These are phyloP conservation scores for Monarcha castaneiventris DNA, from an alignment of 2,113 vertebrate genomes.

Conservation along the genomic window DNA sequence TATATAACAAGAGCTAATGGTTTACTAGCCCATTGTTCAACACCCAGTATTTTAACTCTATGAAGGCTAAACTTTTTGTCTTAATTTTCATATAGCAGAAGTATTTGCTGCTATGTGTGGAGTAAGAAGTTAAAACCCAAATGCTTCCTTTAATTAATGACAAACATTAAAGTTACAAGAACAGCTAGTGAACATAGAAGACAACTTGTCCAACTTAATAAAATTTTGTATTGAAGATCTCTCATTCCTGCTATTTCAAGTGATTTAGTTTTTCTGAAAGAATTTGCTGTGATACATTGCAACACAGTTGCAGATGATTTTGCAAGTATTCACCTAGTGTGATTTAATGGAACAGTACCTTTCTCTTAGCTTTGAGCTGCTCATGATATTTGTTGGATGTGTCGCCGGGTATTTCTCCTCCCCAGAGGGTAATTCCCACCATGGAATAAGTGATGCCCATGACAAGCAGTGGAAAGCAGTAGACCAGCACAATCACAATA, in stretches of 20 bases:
- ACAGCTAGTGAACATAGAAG: neutral
- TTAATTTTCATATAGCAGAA: neutral
- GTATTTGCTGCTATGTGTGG: neutral
- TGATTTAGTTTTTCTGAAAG: neutral
- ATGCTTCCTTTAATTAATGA: neutral
- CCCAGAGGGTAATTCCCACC: constrained; percentile 95
- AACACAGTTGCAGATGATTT: neutral
- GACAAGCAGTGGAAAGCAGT: constrained; percentile 88
- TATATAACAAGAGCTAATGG: neutral
- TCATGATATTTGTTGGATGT: constrained; percentile 93
- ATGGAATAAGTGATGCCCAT: constrained; percentile 97
- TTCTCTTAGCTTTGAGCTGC: constrained; percentile 93
- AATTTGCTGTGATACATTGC: neutral
- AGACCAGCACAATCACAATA: constrained; percentile 88
- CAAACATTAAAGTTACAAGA: neutral
- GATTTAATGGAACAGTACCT: constrained; percentile 78
- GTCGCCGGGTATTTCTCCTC: constrained; percentile 93
- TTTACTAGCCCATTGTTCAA: neutral
- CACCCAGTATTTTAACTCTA: neutral
- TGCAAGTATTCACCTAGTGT: neutral
- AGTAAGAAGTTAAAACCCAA: neutral
- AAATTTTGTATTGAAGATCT: neutral
- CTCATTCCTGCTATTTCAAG: neutral
- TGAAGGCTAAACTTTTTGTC: neutral
- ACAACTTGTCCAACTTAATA: neutral